A percentile compares a stretch with the other conserved stretches of the same genome.
These are phyloP conservation scores for Lithophane ornitopus DNA, from an alignment of 2,888 invertebrate species.

Conservation along the genomic window DNA sequence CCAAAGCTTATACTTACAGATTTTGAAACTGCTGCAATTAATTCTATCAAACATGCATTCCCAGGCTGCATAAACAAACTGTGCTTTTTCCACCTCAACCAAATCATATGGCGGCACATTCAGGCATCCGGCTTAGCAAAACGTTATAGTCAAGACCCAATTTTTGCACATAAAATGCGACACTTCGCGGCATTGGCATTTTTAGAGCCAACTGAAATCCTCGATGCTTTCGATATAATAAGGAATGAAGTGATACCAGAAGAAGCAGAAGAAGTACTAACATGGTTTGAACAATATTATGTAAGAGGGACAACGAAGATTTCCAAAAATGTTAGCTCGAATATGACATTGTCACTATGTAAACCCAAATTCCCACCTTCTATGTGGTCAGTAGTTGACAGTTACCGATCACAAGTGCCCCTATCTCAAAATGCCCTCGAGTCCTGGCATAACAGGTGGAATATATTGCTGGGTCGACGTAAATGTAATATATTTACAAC, in stretches of 20 bases:
- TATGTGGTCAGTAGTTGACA: constrained; percentile 6
- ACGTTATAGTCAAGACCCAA: too few species aligned
- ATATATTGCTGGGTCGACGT: neutral
- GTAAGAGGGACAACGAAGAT: too few species aligned
- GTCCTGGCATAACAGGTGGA: constrained; percentile 2
- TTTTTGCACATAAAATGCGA: too few species aligned
- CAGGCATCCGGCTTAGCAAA: neutral
- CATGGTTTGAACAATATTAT: too few species aligned
- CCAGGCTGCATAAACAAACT: neutral
- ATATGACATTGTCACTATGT: too few species aligned
- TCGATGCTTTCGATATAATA: too few species aligned
- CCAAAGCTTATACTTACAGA: neutral
- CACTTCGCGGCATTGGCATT: too few species aligned
- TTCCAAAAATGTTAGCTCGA: too few species aligned
- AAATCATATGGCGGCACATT: neutral
- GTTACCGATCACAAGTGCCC: neutral
- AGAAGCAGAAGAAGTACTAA: too few species aligned
- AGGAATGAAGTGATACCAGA: too few species aligned
- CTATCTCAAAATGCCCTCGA: constrained; percentile 2
- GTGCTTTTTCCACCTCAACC: neutral
- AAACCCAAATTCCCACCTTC: neutral
- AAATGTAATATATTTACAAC: neutral
- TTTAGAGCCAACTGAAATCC: too few species aligned
- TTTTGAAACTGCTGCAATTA: constrained; percentile 5
- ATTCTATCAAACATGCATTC: neutral